Conservation (phyloP, 2,113 vertebrate species). For the Brevimyrus niger region DNA sequence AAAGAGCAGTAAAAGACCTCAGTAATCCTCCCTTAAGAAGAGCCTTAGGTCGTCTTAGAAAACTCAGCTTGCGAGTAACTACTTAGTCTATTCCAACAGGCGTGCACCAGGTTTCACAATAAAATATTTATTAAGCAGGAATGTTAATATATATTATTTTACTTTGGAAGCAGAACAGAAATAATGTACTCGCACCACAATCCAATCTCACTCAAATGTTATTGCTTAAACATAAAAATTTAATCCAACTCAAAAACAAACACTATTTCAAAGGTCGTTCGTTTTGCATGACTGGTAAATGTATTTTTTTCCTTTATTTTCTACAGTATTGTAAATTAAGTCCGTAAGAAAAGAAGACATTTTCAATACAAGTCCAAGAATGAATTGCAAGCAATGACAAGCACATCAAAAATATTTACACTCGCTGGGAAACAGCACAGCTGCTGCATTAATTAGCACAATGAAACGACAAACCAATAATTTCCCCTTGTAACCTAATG, state of each 20-base stretch:
- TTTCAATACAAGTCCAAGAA: neutral
- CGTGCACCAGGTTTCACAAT: neutral
- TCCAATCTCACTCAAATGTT: neutral
- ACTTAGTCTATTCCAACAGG: neutral
- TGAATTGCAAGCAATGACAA: neutral
- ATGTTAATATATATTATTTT: neutral
- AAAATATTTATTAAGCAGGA: neutral
- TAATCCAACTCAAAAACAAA: neutral
- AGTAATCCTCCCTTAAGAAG: neutral
- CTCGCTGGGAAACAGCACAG: neutral
- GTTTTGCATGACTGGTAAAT: neutral
- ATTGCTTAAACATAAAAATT: neutral
- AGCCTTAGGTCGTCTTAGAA: neutral
- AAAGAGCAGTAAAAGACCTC: neutral
- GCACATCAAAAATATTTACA: constrained; percentile 12
- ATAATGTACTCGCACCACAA: neutral
- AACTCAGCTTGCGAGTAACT: neutral
- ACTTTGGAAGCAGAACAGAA: neutral
- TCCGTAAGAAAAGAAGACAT: neutral
- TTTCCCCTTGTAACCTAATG: constrained; percentile 56
- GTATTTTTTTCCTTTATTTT: neutral
- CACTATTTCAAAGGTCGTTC: neutral
- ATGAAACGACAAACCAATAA: constrained; percentile 42
- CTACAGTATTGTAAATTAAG: neutral
- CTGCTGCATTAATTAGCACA: constrained; percentile 41